Conservation (phyloP, 1,140 invertebrate species). For the Pseudomyrmex pallidus region DNA sequence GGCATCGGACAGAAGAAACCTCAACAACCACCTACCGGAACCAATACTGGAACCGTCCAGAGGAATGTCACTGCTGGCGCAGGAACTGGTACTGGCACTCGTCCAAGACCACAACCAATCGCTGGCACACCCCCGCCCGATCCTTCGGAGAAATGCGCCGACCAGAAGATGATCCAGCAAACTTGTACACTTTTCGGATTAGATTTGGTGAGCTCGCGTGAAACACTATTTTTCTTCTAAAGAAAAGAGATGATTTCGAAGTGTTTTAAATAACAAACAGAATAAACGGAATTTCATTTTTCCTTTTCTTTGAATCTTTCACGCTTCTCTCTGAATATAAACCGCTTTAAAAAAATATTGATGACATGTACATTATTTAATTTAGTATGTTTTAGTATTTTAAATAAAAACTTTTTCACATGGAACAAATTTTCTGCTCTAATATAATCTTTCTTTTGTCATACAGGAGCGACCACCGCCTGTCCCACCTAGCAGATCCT, state of each 20-base stretch:
- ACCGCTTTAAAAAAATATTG: not conserved
- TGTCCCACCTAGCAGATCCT: slow-evolving; percentile 94
- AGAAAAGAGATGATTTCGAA: not conserved
- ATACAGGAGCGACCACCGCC: slow-evolving; percentile 94
- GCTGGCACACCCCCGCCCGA: slow-evolving; percentile 93
- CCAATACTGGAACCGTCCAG: slow-evolving; percentile 75
- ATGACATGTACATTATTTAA: too few relatives aligned
- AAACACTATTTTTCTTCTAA: not conserved
- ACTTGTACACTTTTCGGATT: slow-evolving; percentile 95
- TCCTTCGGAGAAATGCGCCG: slow-evolving; percentile 91
- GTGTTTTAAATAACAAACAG: not conserved
- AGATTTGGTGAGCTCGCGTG: slow-evolving; percentile 89
- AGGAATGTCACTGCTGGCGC: slow-evolving; percentile 77
- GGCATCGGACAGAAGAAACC: slow-evolving; percentile 73
- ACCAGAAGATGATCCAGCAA: slow-evolving; percentile 94
- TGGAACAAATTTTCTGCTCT: slow-evolving; percentile 16
- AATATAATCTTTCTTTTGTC: slow-evolving; percentile 39
- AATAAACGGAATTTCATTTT: not conserved
- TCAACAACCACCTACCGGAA: slow-evolving; percentile 66
- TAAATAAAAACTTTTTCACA: not conserved
- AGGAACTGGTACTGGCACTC: slow-evolving; percentile 83
- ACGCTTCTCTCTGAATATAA: too few relatives aligned
- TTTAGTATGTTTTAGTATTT: not conserved
- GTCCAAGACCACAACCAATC: slow-evolving; percentile 94
- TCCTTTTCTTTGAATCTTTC: not conserved